Evolutionary conservation across 2,113 vertebrate species (phyloP).

Genomic region (Globicephala melas): DNA sequence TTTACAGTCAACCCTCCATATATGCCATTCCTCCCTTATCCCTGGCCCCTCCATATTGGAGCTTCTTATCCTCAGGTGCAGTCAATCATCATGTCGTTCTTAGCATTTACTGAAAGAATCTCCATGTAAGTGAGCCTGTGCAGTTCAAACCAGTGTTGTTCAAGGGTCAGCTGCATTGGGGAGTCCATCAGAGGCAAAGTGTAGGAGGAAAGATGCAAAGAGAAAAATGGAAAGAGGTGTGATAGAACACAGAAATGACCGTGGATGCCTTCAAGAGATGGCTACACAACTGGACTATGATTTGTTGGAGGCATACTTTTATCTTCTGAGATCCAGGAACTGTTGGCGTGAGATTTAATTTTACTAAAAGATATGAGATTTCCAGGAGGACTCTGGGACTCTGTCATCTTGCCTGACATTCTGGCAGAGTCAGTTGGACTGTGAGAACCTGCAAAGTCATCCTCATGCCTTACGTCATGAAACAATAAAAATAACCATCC

Average conservation of each 20-base stretch:
- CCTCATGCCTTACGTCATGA: accelerated
- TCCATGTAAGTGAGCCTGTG: neutral
- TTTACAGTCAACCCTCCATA: neutral
- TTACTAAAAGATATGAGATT: neutral
- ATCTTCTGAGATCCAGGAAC: neutral
- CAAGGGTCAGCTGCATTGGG: neutral
- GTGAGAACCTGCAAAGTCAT: accelerated
- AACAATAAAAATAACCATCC: accelerated
- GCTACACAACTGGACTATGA: accelerated
- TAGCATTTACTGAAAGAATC: neutral
- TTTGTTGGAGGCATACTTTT: accelerated
- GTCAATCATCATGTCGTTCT: neutral
- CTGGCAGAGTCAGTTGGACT: accelerated
- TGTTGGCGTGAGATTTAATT: neutral
- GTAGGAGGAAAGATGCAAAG: neutral
- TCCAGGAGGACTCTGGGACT: neutral
- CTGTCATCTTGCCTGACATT: neutral
- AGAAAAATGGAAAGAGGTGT: accelerated
- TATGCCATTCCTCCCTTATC: too few relatives aligned
- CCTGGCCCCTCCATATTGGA: neutral
- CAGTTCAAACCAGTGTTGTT: neutral
- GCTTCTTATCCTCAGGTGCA: neutral
- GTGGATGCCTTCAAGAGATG: accelerated
- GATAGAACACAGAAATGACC: accelerated
- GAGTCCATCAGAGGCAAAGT: neutral